Conservation (phyloP, 1,140 invertebrate species). For the Sinella curviseta region DNA sequence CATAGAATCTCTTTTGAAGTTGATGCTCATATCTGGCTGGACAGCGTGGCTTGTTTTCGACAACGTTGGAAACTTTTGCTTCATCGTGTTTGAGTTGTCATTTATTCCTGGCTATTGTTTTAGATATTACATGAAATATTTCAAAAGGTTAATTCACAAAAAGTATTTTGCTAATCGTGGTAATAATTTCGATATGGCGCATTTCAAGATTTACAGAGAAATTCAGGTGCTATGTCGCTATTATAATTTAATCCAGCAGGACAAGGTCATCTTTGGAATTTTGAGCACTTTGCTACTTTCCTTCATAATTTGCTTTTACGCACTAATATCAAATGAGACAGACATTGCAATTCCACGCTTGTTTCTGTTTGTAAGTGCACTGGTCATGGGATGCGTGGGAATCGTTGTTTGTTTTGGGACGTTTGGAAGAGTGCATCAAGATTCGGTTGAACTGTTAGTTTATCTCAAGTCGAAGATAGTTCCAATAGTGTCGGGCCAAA, state of each 20-base stretch:
- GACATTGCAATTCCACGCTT: not conserved
- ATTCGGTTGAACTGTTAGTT: not conserved
- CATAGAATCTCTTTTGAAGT: not conserved
- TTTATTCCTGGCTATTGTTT: not conserved
- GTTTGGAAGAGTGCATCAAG: not conserved
- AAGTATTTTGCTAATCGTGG: not conserved
- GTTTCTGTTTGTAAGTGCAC: not conserved
- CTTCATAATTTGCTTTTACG: not conserved
- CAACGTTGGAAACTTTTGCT: not conserved
- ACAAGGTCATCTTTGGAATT: not conserved
- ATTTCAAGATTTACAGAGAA: not conserved
- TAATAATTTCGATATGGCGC: no score
- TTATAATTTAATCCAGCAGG: not conserved
- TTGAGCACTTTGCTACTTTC: not conserved
- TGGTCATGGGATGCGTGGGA: not conserved
- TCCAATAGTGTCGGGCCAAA: not conserved
- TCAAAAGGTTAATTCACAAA: not conserved
- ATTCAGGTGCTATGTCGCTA: not conserved
- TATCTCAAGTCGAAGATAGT: not conserved
- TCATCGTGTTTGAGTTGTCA: not conserved
- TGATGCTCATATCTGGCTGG: not conserved
- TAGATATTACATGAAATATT: not conserved
- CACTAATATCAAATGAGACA: not conserved
- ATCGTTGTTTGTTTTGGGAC: not conserved
- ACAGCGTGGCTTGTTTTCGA: not conserved